Base-by-base conservation (phyloP, 2,888 invertebrate species). In the Panopea generosa region DNA sequence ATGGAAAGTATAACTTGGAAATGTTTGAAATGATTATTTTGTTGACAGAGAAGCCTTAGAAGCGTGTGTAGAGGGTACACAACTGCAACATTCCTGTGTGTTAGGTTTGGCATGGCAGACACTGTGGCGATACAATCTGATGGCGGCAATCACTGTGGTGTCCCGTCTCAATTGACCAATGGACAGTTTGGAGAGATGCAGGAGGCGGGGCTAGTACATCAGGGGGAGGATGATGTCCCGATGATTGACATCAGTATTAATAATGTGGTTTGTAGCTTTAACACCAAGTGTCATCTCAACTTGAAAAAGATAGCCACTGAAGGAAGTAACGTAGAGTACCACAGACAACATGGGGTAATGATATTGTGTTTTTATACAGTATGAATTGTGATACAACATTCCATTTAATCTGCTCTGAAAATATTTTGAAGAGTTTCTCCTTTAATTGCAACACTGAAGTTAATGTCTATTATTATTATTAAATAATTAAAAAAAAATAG, bases 201-300 rank as follows among this genome's bases (percentile, higher is more conserved):
- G 33, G 33, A 27, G 27, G 24, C 26, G 50, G 45, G n/a, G 45
- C 43, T 20, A 43, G 57, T 6, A 16, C 38, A 40, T 26, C 43
- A 33, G 27, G 52, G 63, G 24, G 59, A 77, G 22, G 16, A 7
- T n/a, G 20, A n/a, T 49, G 71, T 55, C 14, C 71, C 75, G 38
- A 24, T 65, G 45, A 50, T 78, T 43, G 98, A 98, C 94, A 98
- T 99, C 92, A 96, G 96, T 92, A 98, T 99, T 93, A 98, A 97
- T 94, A 99, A 99, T 95, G 98, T 98, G 87, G 98, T 98, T 92
- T 97, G 97, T 94, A 97, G 96, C 95, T 98, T 99, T 94, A 98
- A 96, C 94, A 97, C 98, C 83, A 95, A 97, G 92, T 99, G 99
- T 93, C 98, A 99, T 94, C 94, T 99, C 91, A 98, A 99, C 94